Percentiles rank a stretch among this genome's conserved stretches.
Evolutionary conservation across 2,888 invertebrate genomes (phyloP).

Genomic region (Drosophila siamana): DNA sequence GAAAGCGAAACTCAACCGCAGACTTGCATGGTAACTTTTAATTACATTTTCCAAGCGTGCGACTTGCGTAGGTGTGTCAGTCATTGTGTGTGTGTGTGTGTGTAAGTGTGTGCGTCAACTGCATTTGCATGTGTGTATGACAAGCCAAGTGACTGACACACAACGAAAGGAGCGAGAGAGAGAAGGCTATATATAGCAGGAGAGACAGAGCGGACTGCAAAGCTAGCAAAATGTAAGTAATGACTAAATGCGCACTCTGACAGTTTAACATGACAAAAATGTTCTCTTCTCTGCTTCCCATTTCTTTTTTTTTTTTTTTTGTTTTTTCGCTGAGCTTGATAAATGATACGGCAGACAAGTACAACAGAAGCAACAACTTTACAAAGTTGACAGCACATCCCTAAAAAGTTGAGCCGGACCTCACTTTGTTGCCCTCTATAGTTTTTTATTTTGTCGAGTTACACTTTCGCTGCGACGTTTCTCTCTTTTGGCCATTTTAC

Average conservation of each 20-base stretch:
- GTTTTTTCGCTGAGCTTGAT: constrained; percentile 76
- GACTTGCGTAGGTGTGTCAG: constrained; percentile 22
- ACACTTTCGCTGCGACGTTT: constrained; percentile 57
- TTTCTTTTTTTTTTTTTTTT: too few relatives aligned
- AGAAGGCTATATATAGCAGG: neutral
- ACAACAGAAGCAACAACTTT: constrained; percentile 39
- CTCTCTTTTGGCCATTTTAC: constrained; percentile 10
- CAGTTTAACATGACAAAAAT: constrained; percentile 83
- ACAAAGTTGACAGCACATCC: constrained; percentile 36
- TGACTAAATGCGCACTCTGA: constrained; percentile 82
- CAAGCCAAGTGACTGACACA: constrained; percentile 52
- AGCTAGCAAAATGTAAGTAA: constrained; percentile 75
- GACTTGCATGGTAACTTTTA: constrained; percentile 77
- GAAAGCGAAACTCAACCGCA: constrained; percentile 66
- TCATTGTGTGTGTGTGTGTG: constrained; percentile 17
- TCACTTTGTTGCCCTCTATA: constrained; percentile 25
- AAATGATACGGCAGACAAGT: constrained; percentile 67
- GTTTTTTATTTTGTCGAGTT: constrained; percentile 18
- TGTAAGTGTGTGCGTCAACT: constrained; percentile 31
- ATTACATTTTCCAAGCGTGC: constrained; percentile 66
- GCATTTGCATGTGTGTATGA: constrained; percentile 66
- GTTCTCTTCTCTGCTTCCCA: too few relatives aligned
- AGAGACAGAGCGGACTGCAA: constrained; percentile 10
- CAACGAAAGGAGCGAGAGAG: neutral
- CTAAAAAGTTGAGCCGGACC: constrained; percentile 49